phyloP scores from a whole-genome alignment of 2,888 invertebrate species.

The Heliconius aoede region DNA sequence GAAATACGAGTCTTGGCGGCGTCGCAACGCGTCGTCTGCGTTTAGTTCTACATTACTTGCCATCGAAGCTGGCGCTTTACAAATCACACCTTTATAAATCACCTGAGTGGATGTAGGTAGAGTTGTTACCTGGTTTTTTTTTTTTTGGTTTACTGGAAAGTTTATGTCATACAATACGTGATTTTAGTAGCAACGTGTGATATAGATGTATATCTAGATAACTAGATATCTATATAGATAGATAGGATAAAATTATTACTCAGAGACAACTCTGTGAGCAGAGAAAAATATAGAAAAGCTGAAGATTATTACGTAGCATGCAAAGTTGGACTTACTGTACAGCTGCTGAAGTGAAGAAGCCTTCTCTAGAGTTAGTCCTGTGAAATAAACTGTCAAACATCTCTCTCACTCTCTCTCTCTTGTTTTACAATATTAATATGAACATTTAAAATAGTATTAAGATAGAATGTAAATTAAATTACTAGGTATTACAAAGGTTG shows the following conservation, averaged over 20 bases:
- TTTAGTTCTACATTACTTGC: slow-evolving; percentile 18
- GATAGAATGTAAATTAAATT: no score
- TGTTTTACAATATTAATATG: neutral
- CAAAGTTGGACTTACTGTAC: no score
- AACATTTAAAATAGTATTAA: neutral
- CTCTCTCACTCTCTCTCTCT: no score
- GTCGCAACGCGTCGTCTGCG: slow-evolving; percentile 35
- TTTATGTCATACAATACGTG: neutral
- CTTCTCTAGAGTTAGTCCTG: no score
- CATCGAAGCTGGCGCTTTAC: slow-evolving; percentile 5
- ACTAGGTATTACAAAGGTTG: no score
- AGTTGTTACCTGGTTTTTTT: neutral
- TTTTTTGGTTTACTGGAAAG: neutral
- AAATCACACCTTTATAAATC: slow-evolving; percentile 16
- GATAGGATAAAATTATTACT: no score
- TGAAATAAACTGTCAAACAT: neutral
- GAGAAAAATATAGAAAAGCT: no score
- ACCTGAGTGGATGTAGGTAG: neutral
- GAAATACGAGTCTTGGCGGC: slow-evolving; percentile 15
- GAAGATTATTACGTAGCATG: no score
- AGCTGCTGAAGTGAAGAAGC: no score
- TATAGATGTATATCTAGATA: neutral
- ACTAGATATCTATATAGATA: no score
- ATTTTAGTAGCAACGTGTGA: neutral
- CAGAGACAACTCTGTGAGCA: no score